Evolutionary conservation across 1,140 invertebrate genomes (phyloP), one percentile per base, ranked within the genome.

Genomic region (Archegozetes longisetosus): DNA sequence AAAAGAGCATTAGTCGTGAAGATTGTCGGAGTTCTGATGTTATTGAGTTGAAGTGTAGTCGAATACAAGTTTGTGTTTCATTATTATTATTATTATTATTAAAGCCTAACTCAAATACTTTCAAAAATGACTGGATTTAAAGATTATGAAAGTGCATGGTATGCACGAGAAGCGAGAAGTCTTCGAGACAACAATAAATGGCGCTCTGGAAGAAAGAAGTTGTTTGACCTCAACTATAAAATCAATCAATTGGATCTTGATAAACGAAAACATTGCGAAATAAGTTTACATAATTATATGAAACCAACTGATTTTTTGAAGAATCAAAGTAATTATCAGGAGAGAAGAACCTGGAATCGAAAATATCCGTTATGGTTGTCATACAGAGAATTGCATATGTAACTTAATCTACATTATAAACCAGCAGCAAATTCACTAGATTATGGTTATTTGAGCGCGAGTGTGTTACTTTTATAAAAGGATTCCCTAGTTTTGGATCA

Each of bases 371-470:
- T 49, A 26, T 58, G 57, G 57, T 9, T 27, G 12, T 27, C 49
- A 17, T 58, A 58, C 24, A 40, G 57, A 23, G 67, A 77, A 78
- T 66, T 80, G 78, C 56, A 80, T 78, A 25, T 76, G 74, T 28
- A 81, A n/a, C n/a, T n/a, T n/a, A n/a, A n/a, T n/a, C n/a, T n/a
- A n/a, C n/a, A n/a, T n/a, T n/a, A n/a, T n/a, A n/a, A n/a, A n/a
- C n/a, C n/a, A n/a, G n/a, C n/a, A n/a, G n/a, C n/a, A n/a, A n/a
- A n/a, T n/a, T n/a, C n/a, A n/a, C n/a, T n/a, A n/a, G n/a, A n/a
- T n/a, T n/a, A n/a, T n/a, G n/a, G n/a, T n/a, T n/a, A n/a, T n/a
- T n/a, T n/a, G n/a, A n/a, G n/a, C n/a, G n/a, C n/a, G n/a, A n/a
- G n/a, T n/a, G n/a, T n/a, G n/a, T n/a, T n/a, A n/a, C n/a, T n/a